Base-by-base conservation (phyloP, 2,888 invertebrate genomes). In the Camptogramma bilineatum region DNA sequence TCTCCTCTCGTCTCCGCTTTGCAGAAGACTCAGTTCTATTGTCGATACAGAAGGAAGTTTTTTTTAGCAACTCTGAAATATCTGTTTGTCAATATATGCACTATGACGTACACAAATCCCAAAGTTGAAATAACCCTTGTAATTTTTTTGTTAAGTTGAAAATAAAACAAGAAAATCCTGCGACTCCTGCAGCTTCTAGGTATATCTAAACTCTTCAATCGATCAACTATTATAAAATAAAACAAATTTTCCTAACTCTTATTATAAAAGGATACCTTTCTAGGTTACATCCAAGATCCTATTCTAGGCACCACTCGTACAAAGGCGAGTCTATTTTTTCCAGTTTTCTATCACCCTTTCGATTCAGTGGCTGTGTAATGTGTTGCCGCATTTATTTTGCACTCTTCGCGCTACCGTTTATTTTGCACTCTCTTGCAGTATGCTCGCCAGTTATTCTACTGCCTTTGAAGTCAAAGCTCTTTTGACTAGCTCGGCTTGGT, bases 281-380 rank as follows among this genome's bases (percentile, higher is more conserved):
- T 59, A 66, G 59, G 9, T 52, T 50, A 13, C 39, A 53, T 10
- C 34, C 72, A 82, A 81, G 82, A 81, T 87, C 87, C 86, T 85
- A 91, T 90, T 91, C 91, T 92, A 91, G 87, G 81, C 74, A 74
- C 73, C 77, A 74, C 71, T 77, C 74, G 75, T 84, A 82, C 75
- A n/a, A n/a, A n/a, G n/a, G n/a, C n/a, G 74, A 77, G 81, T 86
- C 83, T 88, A 85, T 87, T 91, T 92, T 89, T 91, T 87, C 88
- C 88, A 90, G 88, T 91, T 91, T 90, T 89, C 88, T 88, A 90
- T 91, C 90, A 91, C 90, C 86, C 87, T 88, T 90, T 90, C 90
- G 88, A 93, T 89, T 90, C 92, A 92, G 83, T 93, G 92, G 87
- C 88, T 89, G 86, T 91, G 91, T 91, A 88, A 91, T 91, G 84